Conservation (phyloP, 2,888 invertebrate genomes). For the Trachelus troglodyta region DNA sequence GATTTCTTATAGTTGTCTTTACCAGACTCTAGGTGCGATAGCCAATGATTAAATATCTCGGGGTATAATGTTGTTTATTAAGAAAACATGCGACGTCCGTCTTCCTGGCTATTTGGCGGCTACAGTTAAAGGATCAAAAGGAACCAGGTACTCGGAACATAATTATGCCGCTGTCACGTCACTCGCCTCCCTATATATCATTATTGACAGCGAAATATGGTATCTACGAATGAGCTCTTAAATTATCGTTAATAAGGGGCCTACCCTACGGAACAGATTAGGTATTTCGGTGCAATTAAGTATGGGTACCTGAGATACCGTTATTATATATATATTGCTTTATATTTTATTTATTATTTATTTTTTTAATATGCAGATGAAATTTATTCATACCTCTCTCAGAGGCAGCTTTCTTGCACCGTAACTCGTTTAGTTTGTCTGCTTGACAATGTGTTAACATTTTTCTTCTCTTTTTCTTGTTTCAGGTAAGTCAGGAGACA, state of each 20-base stretch:
- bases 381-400: background rate
- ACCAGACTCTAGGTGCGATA: background rate
- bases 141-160: constrained; percentile 1
- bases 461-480: constrained; percentile 33
- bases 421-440: background rate
- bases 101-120: background rate
- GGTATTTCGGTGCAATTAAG: constrained; percentile 41
- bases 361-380: background rate
- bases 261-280: constrained; percentile 21
- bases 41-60: constrained; percentile 33
- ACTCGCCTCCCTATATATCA: constrained; percentile 27
- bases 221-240: constrained; percentile 26
- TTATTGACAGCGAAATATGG: constrained; percentile 31
- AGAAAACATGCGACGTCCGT: constrained; percentile 15
- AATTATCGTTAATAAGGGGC: constrained; percentile 41
- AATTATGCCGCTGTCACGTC: constrained; percentile 28
- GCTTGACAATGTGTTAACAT: background rate
- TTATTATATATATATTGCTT: background rate
- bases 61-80: constrained; percentile 27
- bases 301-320: background rate
- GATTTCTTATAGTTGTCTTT: background rate
- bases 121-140: background rate
- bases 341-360: constrained; percentile 32
- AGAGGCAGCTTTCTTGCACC: background rate
- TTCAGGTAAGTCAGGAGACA: constrained; percentile 48